phyloP scores from a whole-genome alignment of 2,888 invertebrate genomes.

The Nephrocerus scutellatus region DNA sequence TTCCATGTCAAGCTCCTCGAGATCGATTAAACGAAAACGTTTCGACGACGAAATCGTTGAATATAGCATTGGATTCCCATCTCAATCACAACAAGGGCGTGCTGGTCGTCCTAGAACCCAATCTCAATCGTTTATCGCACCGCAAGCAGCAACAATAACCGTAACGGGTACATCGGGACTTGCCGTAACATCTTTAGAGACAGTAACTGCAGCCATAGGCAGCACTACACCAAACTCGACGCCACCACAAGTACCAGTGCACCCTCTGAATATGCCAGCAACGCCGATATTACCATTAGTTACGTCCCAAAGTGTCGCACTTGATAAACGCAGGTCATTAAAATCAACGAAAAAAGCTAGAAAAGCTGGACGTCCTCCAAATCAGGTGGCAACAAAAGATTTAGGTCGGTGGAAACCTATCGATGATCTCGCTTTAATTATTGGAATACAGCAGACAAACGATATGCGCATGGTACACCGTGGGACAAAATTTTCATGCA shows the following conservation, averaged over 20 bases:
- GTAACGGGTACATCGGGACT: too few relatives aligned
- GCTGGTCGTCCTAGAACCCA: slow-evolving; percentile 49
- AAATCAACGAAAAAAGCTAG: slow-evolving; percentile 24
- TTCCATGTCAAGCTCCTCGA: slow-evolving; percentile 63
- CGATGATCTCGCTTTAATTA: slow-evolving; percentile 89
- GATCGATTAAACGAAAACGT: slow-evolving; percentile 90
- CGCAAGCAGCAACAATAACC: slow-evolving; percentile 23
- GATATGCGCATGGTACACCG: slow-evolving; percentile 76
- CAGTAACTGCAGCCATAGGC: slow-evolving; percentile 6
- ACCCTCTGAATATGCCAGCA: slow-evolving; percentile 20
- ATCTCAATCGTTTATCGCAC: slow-evolving; percentile 47
- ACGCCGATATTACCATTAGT: slow-evolving; percentile 14
- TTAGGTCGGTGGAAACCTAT: slow-evolving; percentile 94
- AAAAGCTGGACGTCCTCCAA: slow-evolving; percentile 38
- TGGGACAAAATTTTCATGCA: slow-evolving; percentile 92
- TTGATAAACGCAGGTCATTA: slow-evolving; percentile 23
- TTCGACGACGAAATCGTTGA: slow-evolving; percentile 97
- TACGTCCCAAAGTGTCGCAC: too few relatives aligned
- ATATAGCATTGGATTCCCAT: slow-evolving; percentile 68
- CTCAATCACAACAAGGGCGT: slow-evolving; percentile 44
- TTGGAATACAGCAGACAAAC: slow-evolving; percentile 87
- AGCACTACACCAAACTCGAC: slow-evolving; percentile 16
- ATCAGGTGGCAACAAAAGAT: slow-evolving; percentile 65
- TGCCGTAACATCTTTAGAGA: slow-evolving; percentile 8
- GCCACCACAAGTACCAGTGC: slow-evolving; percentile 16